Percentiles rank a stretch among this genome's conserved stretches.
Conservation (phyloP, 1,140 invertebrate genomes). For the Acromyrmex charruanus region DNA sequence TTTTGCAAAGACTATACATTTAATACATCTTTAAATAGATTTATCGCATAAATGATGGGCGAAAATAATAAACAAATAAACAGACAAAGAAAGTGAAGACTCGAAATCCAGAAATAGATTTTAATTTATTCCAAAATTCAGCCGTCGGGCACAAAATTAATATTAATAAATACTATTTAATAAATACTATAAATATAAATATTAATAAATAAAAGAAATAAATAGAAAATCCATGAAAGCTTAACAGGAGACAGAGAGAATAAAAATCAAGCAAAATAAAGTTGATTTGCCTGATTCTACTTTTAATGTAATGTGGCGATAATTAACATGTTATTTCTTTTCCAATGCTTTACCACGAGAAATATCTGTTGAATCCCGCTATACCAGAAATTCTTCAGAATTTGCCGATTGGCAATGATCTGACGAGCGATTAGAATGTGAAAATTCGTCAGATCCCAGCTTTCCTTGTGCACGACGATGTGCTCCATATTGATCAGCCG, state of each 20-base stretch:
- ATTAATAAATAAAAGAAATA: not conserved
- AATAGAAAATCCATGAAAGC: too few relatives aligned
- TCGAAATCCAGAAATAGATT: not conserved
- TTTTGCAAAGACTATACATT: too few relatives aligned
- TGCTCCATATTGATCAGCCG: constrained; percentile 78
- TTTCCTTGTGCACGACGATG: constrained; percentile 86
- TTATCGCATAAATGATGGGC: not conserved
- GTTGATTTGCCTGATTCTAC: too few relatives aligned
- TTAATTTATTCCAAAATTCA: constrained; percentile 17
- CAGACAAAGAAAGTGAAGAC: not conserved
- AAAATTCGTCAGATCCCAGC: constrained; percentile 89
- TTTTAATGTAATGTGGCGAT: not conserved
- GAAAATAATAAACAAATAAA: not conserved
- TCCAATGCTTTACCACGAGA: constrained; percentile 72
- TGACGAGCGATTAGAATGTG: constrained; percentile 83
- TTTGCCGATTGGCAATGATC: constrained; percentile 87
- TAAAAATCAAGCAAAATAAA: not conserved
- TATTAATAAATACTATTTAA: not conserved
- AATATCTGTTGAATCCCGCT: constrained; percentile 89
- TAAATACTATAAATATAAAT: too few relatives aligned
- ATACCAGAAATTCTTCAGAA: constrained; percentile 89
- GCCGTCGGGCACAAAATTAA: not conserved
- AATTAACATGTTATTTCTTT: not conserved
- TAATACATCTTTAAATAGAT: not conserved
- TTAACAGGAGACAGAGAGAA: not conserved